These are phyloP conservation scores for Clupea harengus DNA, from an alignment of 2,113 vertebrate genomes.

Conservation along the genomic window DNA sequence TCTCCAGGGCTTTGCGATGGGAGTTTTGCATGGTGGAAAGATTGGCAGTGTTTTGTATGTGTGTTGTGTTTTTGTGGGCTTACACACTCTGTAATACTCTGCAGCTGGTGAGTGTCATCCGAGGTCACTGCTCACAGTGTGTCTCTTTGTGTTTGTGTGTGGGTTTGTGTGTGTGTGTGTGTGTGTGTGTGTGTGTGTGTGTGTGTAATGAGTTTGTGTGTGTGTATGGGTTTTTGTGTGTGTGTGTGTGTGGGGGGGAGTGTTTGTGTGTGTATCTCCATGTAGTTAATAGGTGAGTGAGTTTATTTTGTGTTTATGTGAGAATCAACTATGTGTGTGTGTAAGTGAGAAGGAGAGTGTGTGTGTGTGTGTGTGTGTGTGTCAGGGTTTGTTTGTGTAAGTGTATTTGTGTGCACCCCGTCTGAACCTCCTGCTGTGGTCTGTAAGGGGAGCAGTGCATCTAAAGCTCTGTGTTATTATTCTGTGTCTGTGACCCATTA, in stretches of 20 bases:
- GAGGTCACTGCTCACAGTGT: not conserved
- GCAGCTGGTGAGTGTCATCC: not conserved
- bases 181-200: not conserved
- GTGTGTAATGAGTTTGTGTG: not conserved
- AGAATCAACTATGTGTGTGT: not conserved
- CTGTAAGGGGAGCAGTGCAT: too few species aligned
- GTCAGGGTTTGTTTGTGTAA: not conserved
- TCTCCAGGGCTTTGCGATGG: not conserved
- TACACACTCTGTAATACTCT: not conserved
- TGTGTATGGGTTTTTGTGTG: not conserved
- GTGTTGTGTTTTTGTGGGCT: not conserved
- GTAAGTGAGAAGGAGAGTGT: not conserved
- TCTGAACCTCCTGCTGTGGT: too few species aligned
- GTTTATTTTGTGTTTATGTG: not conserved
- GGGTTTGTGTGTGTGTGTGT: too few species aligned
- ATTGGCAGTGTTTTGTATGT: not conserved
- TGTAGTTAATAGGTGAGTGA: not conserved
- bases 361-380: not conserved
- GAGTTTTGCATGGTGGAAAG: not conserved
- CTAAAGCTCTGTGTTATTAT: too few species aligned
- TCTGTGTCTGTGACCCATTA: too few species aligned
- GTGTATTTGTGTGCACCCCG: not conserved
- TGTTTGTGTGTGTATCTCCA: not conserved
- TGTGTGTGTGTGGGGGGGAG: not conserved
- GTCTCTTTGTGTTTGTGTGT: not conserved